These are phyloP conservation scores for Merluccius polli DNA, from an alignment of 2,797 vertebrate species.

Conservation along the genomic window DNA sequence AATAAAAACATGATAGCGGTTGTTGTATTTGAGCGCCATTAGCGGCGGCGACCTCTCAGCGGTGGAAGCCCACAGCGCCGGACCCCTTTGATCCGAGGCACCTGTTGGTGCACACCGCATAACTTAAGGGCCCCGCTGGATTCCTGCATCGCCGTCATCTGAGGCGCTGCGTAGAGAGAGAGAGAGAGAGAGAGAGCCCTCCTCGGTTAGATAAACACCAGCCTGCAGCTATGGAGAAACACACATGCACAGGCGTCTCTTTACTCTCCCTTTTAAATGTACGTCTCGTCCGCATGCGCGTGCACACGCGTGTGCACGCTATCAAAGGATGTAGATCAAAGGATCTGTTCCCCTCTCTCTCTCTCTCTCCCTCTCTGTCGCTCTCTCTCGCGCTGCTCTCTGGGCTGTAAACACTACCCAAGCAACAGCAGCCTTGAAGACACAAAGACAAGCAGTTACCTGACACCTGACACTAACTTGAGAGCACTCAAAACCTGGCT, in stretches of 20 bases:
- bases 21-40: too few species aligned
- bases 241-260: slow-evolving; percentile 14
- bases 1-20: too few species aligned
- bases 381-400: slow-evolving; percentile 37
- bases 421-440: slow-evolving; percentile 74
- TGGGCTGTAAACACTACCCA: slow-evolving; percentile 69
- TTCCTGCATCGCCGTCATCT: slow-evolving; percentile 7
- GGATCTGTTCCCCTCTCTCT: slow-evolving; percentile 23
- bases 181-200: neutral
- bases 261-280: slow-evolving; percentile 36
- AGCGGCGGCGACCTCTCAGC: too few species aligned
- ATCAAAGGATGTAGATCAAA: slow-evolving; percentile 69
- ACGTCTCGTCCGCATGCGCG: slow-evolving; percentile 23
- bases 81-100: too few species aligned
- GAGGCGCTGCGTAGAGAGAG: neutral
- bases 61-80: too few species aligned
- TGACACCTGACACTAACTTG: slow-evolving; percentile 75
- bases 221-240: neutral
- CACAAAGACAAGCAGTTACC: slow-evolving; percentile 75
- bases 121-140: slow-evolving; percentile 9
- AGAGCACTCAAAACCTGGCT: slow-evolving; percentile 66
- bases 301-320: slow-evolving; percentile 37
- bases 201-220: slow-evolving; percentile 4
- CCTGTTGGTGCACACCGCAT: too few species aligned
- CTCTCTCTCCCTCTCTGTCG: slow-evolving; percentile 17